A percentile compares a stretch with the other conserved stretches of the same genome.
These are phyloP conservation scores for Aelia acuminata DNA, from an alignment of 2,888 invertebrate species.

Conservation along the genomic window DNA sequence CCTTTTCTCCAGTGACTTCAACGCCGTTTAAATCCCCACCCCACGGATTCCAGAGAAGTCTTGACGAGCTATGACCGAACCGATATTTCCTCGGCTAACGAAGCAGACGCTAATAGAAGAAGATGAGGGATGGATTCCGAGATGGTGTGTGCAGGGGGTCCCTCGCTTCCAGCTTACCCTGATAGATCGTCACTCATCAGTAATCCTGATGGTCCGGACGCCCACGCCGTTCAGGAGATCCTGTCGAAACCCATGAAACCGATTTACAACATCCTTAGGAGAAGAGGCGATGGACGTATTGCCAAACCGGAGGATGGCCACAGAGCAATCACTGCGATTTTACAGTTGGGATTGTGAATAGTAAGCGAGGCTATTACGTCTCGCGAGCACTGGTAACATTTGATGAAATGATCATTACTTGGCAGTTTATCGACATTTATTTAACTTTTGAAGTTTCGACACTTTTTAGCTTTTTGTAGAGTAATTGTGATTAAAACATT, in stretches of 20 bases:
- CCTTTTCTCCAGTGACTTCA: not conserved
- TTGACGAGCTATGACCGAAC: not conserved
- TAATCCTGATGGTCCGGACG: not conserved
- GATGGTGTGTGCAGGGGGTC: no score
- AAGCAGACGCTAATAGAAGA: not conserved
- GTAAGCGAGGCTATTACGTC: not conserved
- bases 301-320: conserved; percentile 5
- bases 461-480: no score
- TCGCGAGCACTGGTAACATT: not conserved
- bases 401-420: not conserved
- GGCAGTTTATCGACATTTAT: not conserved
- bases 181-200: not conserved
- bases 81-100: not conserved
- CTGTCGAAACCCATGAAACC: not conserved
- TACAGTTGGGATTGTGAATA: not conserved
- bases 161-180: conserved; percentile 31
- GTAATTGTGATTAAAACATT: no score
- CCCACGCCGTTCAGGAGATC: not conserved
- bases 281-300: not conserved
- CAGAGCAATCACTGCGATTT: conserved; percentile 12
- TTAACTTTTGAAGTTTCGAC: no score
- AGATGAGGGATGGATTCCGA: not conserved
- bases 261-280: not conserved
- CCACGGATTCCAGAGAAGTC: not conserved
- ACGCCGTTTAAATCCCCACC: not conserved